Evolutionary conservation across 2,113 vertebrate genomes (phyloP).

Genomic region (Alexandromys fortis): DNA sequence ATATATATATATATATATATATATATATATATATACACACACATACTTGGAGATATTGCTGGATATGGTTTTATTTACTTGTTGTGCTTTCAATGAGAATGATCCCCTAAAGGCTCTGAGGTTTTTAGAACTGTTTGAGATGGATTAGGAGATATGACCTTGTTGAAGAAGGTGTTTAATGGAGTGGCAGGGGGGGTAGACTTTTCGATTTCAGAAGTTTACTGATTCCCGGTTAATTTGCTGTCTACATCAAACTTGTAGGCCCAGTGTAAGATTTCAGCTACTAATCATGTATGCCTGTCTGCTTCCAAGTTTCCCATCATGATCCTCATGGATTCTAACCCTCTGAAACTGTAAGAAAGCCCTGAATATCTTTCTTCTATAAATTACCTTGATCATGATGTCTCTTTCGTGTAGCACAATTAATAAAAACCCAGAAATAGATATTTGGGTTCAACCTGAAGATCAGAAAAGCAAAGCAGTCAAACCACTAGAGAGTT

Average conservation of each 20-base stretch:
- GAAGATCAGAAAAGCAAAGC: too few species aligned
- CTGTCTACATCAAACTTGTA: neutral
- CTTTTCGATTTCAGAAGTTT: neutral
- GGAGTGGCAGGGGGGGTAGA: neutral
- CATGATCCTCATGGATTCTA: neutral
- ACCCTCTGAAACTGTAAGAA: neutral
- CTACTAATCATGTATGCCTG: neutral
- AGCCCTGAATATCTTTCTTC: neutral
- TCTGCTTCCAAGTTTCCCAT: neutral
- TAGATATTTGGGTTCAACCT: too few species aligned
- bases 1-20: too few species aligned
- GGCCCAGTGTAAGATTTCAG: neutral
- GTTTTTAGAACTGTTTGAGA: neutral
- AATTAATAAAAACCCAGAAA: too few species aligned
- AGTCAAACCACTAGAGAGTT: too few species aligned
- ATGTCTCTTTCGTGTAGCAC: neutral
- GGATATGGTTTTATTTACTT: neutral
- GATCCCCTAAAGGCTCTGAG: neutral
- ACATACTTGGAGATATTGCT: neutral
- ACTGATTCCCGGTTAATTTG: neutral
- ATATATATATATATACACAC: too few species aligned
- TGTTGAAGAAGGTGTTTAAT: neutral
- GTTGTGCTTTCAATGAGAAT: neutral
- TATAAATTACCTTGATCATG: neutral
- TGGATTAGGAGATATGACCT: neutral